Base-by-base conservation (phyloP, 2,797 vertebrate genomes). In the Macrochelys suwanniensis region DNA sequence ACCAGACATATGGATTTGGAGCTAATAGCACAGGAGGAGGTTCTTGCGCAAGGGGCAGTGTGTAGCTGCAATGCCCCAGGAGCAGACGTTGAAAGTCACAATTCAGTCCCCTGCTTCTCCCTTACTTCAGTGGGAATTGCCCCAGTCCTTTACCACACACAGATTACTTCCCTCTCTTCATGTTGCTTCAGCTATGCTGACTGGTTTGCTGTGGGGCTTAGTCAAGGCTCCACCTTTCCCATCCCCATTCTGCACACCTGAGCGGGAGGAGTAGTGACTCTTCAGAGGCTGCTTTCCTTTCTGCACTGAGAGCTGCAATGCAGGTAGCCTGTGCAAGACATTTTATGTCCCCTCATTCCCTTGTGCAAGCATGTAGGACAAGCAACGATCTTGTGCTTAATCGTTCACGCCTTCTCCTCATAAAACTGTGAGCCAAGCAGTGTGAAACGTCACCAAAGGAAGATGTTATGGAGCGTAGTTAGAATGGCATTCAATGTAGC, bases 381-480 rank as follows among this genome's bases (percentile, higher is more conserved):
- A 47, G 74, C 42, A 25, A 77, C 8, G 28, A 49, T 31, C 45
- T 77, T 47, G 45, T 49, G 23, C 42, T 90, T 91, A 84, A 84
- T 11, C n/a, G 92, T 90, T 87, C 95, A 88, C 87, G 93, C 79
- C 76, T 88, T 21, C 85, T 87, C 71, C 25, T 80, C 16, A 90
- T 77, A 89, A 91, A 95, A 82, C 45, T 88, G 83, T 15, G 17
- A 85, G 33, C 79, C 12, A 26, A 90, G 56, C 95, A 15, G 7
- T 80, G 87, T 80, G 82, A 92, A 45, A 68, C 17, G 9, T 85
- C 74, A 71, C 85, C 50, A 96, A 91, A 93, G 90, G 28, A 92
- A 89, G 51, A 89, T 79, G 47, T 82, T 92, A 94, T 82, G 45
- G 94, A 92, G 93, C 88, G 33, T 71, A 91, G 37, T 76, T 92